phyloP scores from a whole-genome alignment of 2,797 vertebrate species.

The Loriculus beryllinus region DNA sequence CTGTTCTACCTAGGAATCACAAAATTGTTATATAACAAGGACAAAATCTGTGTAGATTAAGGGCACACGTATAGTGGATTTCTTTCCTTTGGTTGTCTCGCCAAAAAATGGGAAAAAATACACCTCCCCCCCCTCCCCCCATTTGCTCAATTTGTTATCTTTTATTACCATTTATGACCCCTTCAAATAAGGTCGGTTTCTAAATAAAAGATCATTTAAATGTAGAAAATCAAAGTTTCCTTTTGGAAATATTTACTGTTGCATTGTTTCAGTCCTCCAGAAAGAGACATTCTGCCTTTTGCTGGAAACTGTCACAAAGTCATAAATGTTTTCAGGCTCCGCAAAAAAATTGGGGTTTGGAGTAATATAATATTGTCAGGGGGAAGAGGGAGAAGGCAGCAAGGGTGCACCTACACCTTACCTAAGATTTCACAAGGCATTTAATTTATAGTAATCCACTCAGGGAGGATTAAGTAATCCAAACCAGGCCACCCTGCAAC shows the following conservation, averaged over 20 bases:
- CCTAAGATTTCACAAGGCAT: not conserved
- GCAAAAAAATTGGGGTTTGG: not conserved
- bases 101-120: not conserved
- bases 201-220: not conserved
- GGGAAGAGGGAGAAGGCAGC: rapidly evolving
- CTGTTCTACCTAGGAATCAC: not conserved
- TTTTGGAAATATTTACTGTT: conserved; percentile 11
- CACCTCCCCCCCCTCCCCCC: too few relatives aligned
- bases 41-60: not conserved
- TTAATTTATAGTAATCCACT: not conserved
- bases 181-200: not conserved
- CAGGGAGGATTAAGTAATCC: conserved; percentile 2
- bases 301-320: conserved; percentile 9
- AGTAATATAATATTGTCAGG: not conserved
- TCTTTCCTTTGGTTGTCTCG: not conserved
- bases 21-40: not conserved
- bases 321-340: not conserved
- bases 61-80: not conserved
- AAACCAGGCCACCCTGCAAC: not conserved
- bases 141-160: not conserved
- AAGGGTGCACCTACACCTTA: not conserved
- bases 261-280: not conserved
- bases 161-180: not conserved
- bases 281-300: not conserved
- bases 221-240: not conserved